phyloP scores from a whole-genome alignment of 1,140 invertebrate species.

The Drosophila gunungcola region DNA sequence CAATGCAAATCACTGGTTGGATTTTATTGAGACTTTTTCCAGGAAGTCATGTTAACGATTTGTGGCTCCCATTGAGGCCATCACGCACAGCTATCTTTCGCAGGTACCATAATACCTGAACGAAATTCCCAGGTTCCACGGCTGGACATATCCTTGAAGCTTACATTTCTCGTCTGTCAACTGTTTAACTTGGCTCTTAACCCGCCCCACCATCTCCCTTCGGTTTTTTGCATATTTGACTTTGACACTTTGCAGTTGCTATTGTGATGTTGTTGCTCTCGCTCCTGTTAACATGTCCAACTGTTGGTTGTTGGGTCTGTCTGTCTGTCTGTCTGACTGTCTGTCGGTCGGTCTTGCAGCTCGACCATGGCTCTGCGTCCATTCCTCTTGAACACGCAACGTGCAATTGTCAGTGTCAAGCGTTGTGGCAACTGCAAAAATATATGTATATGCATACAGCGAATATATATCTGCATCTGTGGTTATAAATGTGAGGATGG shows the following conservation, averaged over 20 bases:
- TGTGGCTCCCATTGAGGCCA: conserved; percentile 20
- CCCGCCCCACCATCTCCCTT: conserved; percentile 7
- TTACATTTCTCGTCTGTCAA: conserved; percentile 80
- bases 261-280: conserved; percentile 43
- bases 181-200: conserved; percentile 69
- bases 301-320: conserved; percentile 24
- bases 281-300: conserved; percentile 64
- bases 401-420: conserved; percentile 75
- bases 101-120: conserved; percentile 26
- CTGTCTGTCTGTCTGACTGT: conserved; percentile 9
- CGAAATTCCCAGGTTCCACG: conserved; percentile 58
- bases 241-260: conserved; percentile 77
- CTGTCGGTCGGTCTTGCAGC: conserved; percentile 13
- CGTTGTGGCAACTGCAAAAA: conserved; percentile 47
- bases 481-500: conserved; percentile 1
- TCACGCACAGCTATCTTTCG: conserved; percentile 19
- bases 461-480: conserved; percentile 13
- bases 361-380: conserved; percentile 34
- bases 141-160: conserved; percentile 73
- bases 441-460: conserved; percentile 18
- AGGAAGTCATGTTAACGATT: conserved; percentile 4
- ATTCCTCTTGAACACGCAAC: conserved; percentile 77
- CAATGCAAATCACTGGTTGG: background rate
- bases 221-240: conserved; percentile 66
- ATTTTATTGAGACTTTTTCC: conserved; percentile 2